Evolutionary conservation across 2,888 invertebrate species (phyloP), one percentile per base, ranked within the genome.

Genomic region (Drosophila parthenogenetica): DNA sequence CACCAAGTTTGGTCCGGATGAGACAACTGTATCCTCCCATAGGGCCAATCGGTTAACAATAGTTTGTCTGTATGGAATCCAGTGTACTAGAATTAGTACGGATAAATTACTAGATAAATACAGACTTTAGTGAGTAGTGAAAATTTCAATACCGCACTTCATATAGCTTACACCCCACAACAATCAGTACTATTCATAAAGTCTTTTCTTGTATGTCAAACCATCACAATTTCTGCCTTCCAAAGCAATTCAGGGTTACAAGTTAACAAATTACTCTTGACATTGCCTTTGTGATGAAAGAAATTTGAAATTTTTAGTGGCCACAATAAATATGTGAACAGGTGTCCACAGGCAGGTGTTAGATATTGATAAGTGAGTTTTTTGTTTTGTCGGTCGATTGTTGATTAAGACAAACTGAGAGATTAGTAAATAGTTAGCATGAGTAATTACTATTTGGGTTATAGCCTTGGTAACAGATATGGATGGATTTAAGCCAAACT

Each of bases 331-430:
- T 35, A 35, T 29, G 14, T 16, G 69, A 81, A 73, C 83, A 83
- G 83, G 83, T 83, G 83, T 81, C 58, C 77, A 71, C 22, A 46
- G 64, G 65, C 83, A 83, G 87, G 87, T 83, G 83, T 79, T 50
- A 63, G 62, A 74, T 53, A 68, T 40, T 25, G 83, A 84, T 87
- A 83, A 84, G 53, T 22, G 5, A 3, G 7, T 17, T 50, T 55
- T 39, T 5, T 29, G 29, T 29, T 60, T 53, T 37, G 45, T 37
- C 55, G 43, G 16, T 13, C 19, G n/a, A 10, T 55, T 25, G 42
- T 60, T 62, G 62, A 74, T 79, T 69, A 69, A 45, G 55, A 32
- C n/a, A n/a, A 46, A 14, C 42, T 48, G 39, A 2, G 1, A 62
- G 57, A 61, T 66, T 53, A 65, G 42, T 25, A n/a, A 48, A n/a